Conservation (phyloP, 2,888 invertebrate genomes). For the Falcaria lacertinaria region DNA sequence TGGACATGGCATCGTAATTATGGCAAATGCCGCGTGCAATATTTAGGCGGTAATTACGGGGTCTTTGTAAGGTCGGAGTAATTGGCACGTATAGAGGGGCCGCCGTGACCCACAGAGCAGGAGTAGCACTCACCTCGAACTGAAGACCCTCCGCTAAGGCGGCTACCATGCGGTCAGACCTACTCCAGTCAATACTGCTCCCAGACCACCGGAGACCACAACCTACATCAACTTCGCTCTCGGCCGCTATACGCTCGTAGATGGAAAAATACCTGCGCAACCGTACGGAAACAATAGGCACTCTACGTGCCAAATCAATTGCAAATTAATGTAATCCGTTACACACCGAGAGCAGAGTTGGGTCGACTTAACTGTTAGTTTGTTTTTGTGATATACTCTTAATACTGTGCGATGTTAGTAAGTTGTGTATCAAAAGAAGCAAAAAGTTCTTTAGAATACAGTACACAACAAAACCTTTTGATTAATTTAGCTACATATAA, state of each 20-base stretch:
- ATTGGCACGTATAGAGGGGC: constrained; percentile 34
- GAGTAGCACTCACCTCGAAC: constrained; percentile 22
- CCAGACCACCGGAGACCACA: constrained; percentile 49
- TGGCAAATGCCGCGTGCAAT: constrained; percentile 42
- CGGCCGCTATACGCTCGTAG: constrained; percentile 32
- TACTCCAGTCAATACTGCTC: constrained; percentile 33
- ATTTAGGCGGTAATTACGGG: constrained; percentile 59
- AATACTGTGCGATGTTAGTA: too few species aligned
- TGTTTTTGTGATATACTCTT: not conserved
- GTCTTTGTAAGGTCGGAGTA: constrained; percentile 41
- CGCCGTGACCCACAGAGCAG: constrained; percentile 31
- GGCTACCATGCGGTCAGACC: constrained; percentile 31
- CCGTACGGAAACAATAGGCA: constrained; percentile 52
- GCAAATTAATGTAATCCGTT: constrained; percentile 59
- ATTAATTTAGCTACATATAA: not conserved
- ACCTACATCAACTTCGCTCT: constrained; percentile 51
- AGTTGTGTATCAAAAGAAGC: too few species aligned
- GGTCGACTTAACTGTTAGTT: constrained; percentile 6
- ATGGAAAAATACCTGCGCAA: constrained; percentile 55
- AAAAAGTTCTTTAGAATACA: too few species aligned
- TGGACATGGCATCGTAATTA: constrained; percentile 63
- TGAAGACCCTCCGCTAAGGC: constrained; percentile 26
- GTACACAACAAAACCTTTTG: too few species aligned
- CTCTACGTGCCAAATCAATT: constrained; percentile 56
- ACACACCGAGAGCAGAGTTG: constrained; percentile 39